Evolutionary conservation across 1,140 invertebrate species (phyloP), one percentile per base, ranked within the genome.

Genomic region (Apis cerana): DNA sequence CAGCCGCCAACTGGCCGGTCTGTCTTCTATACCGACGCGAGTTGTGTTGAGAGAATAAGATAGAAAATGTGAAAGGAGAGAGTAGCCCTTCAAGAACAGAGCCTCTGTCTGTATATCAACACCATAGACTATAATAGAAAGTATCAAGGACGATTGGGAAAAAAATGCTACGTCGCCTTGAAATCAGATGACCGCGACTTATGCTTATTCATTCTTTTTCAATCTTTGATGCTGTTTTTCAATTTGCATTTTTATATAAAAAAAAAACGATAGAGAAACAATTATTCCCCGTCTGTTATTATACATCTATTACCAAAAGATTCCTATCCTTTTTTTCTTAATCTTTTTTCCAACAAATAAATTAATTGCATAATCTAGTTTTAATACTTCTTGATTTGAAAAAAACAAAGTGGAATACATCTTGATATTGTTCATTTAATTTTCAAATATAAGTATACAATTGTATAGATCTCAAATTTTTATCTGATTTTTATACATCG

Each of bases 1-100:
- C 91, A 90, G 91, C 86, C 90, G 90, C 86, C 92, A 90, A 91
- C 90, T 92, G 90, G 91, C 88, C 88, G 88, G 85, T 87, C 88
- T 88, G 88, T 89, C 89, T 92, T 87, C 91, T 90, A 89, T 90
- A 86, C 86, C 85, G 89, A 86, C 87, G 84, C 80, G 80, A 85
- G 78, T 77, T 82, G 84, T 82, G 75, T 81, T 64, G 81, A 70
- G 56, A 70, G 88, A 84, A 78, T 68, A 75, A 77, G 88, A 85
- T 59, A 76, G 79, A 83, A 56, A 79, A 80, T 70, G 54, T 23
- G 70, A 68, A 27, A 80, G 27, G 33, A 69, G 67, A 78, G 67
- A 78, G 52, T 52, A 76, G 56, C 75, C 68, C 72, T 87, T 76
- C 56, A 68, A 64, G 58, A 59, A 78, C 75, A 68, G 82, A 52